Evolutionary conservation across 2,888 invertebrate species (phyloP), one percentile per base, ranked within the genome.

Genomic region (Microplitis deprimator): DNA sequence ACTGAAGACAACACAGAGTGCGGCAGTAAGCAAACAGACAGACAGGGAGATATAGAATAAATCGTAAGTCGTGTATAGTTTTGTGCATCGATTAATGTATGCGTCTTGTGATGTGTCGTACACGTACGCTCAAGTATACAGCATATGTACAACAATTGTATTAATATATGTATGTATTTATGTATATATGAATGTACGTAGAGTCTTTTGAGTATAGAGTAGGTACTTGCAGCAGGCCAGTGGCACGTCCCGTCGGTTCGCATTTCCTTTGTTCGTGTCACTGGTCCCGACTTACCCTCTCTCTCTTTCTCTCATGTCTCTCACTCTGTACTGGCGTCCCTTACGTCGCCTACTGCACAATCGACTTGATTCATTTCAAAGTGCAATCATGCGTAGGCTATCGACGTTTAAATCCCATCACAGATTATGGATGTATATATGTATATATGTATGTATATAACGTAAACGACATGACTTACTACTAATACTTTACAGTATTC

Each of bases 261-360:
- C 67, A 50, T 74, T 67, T 74, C 68, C 74, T 74, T 74, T 74
- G 74, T 74, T 61, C 59, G 61, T 39, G 61, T 68, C n/a, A 68
- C 38, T 65, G 65, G 29, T 73, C 20, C 40, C 73, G 64, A 64
- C 62, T 60, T 29, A 10, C 10, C 20, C 59, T 72, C 40, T 72
- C 41, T 29, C 7, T 40, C 61, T 64, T n/a, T 64, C 62, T 62
- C 64, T 17, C 39, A n/a, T 6, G 39, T 38, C 39, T 61, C 8
- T 6, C 50, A 6, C 41, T 70, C 61, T 38, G n/a, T 17, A 10
- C 20, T 17, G 64, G 16, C 8, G 50, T 50, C 50, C 50, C 50
- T 50, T 50, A 50, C 29, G 65, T 65, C 38, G 65, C 38, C 38
- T 65, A 16, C 62, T 50, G 50, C 62, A 29, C 65, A 20, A 65